Evolutionary conservation across 2,797 vertebrate species (phyloP), one percentile per base, ranked within the genome.

Genomic region (Crenichthys baileyi): DNA sequence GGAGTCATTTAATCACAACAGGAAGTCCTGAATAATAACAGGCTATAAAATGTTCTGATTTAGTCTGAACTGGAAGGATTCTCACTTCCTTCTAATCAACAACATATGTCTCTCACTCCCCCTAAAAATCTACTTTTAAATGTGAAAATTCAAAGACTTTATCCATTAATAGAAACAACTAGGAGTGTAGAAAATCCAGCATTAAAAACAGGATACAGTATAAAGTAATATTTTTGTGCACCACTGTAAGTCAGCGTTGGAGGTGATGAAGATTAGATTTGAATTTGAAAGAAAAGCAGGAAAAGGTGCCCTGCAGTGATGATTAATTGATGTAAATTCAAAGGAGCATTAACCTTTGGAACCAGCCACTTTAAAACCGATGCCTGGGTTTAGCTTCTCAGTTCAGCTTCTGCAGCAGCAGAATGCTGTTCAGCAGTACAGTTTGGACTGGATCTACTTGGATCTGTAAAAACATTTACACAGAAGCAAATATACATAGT

Each of bases 281-380:
- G 73, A 82, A 79, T 53, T 13, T 70, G 44, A 78, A 75, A 29
- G 67, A 53, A 80, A 20, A 51, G 60, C 70, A 75, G 60, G 76
- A 76, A 53, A 48, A 75, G 20, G 58, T 39, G 61, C 46, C 74
- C 61, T 41, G 61, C 31, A 36, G 48, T 53, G 61, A 53, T 65
- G 75, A 76, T 76, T 53, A 67, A 76, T 31, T 53, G 44, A 39
- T 24, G 22, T 4, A 39, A 39, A 75, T 65, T 65, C 60, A 51
- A 65, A 48, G 46, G 31, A 39, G 73, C 36, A 9, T 29, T 29
- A 48, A 48, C 56, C 41, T 48, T 58, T 75, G 56, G 41, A 50
- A 79, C 60, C 79, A 82, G 58, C 31, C 15, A 46, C 31, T 74
- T 39, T 75, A 50, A 78, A 60, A 58, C 20, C 58, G 50, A 41